These are phyloP conservation scores for Tachystola acroxantha DNA, from an alignment of 2,888 invertebrate species.

Conservation along the genomic window DNA sequence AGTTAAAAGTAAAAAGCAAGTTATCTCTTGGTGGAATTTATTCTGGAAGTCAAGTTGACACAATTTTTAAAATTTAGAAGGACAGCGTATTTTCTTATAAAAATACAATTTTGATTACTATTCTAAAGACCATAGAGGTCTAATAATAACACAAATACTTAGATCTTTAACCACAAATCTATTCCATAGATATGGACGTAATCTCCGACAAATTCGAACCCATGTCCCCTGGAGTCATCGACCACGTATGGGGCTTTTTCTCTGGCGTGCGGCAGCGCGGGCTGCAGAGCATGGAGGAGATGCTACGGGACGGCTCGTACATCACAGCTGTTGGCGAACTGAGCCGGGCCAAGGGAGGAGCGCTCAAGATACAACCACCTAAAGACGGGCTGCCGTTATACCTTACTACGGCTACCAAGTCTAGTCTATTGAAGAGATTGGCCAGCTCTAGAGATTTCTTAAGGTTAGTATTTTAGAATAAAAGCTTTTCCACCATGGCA, in stretches of 20 bases:
- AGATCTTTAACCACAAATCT: too few species aligned
- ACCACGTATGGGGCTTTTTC: conserved; percentile 91
- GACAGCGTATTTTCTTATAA: too few species aligned
- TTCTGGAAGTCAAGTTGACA: too few species aligned
- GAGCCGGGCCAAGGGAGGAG: conserved; percentile 79
- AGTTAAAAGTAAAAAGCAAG: too few species aligned
- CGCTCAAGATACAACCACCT: conserved; percentile 85
- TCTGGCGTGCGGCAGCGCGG: conserved; percentile 90
- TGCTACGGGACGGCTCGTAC: conserved; percentile 88
- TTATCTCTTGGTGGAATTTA: too few species aligned
- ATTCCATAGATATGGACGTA: conserved; percentile 88
- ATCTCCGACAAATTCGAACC: conserved; percentile 91
- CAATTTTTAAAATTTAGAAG: too few species aligned
- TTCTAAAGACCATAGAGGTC: too few species aligned
- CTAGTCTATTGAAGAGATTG: conserved; percentile 84
- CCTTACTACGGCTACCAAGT: conserved; percentile 87
- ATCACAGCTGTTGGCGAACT: conserved; percentile 90
- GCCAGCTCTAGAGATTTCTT: conserved; percentile 84
- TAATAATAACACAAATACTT: too few species aligned
- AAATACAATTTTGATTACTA: too few species aligned
- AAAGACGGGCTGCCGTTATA: conserved; percentile 84
- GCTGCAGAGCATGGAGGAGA: conserved; percentile 91
- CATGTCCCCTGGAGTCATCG: conserved; percentile 84
- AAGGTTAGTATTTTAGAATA: conserved; percentile 76
- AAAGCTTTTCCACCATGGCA: too few species aligned